Conservation (phyloP, 1,140 invertebrate genomes). For the Neodiprion virginianus region DNA sequence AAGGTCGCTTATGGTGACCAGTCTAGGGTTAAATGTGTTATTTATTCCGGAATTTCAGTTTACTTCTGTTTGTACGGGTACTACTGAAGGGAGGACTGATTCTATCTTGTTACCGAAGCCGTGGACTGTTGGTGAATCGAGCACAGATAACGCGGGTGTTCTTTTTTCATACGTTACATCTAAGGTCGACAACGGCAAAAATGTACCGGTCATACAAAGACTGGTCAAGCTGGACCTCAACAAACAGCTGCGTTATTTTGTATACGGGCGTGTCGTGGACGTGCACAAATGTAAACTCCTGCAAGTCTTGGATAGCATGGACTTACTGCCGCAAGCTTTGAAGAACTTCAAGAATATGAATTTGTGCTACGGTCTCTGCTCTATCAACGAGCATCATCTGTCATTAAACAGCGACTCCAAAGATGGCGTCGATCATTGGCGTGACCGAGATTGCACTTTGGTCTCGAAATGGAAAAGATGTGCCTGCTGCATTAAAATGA, state of each 20-base stretch:
- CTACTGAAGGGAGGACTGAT: too few species aligned
- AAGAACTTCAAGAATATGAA: background rate
- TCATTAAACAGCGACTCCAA: background rate
- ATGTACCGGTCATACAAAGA: background rate
- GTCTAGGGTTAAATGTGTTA: too few species aligned
- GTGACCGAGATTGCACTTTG: background rate
- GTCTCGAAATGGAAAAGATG: slow-evolving; percentile 13
- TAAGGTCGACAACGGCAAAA: background rate
- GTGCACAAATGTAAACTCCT: background rate
- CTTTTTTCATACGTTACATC: background rate
- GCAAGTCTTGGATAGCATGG: background rate
- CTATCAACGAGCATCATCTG: background rate
- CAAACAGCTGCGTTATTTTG: background rate
- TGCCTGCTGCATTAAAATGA: slow-evolving; percentile 7
- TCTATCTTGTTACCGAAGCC: background rate
- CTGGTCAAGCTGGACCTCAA: background rate
- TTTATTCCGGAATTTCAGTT: too few species aligned
- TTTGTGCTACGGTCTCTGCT: background rate
- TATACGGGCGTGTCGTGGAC: background rate
- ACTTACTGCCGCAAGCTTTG: background rate
- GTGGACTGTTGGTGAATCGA: background rate
- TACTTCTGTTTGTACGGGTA: too few species aligned
- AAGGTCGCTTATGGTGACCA: too few species aligned
- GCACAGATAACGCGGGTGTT: background rate
- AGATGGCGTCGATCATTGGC: background rate